phyloP scores from a whole-genome alignment of 2,113 vertebrate genomes.

The Synchiropus splendidus region DNA sequence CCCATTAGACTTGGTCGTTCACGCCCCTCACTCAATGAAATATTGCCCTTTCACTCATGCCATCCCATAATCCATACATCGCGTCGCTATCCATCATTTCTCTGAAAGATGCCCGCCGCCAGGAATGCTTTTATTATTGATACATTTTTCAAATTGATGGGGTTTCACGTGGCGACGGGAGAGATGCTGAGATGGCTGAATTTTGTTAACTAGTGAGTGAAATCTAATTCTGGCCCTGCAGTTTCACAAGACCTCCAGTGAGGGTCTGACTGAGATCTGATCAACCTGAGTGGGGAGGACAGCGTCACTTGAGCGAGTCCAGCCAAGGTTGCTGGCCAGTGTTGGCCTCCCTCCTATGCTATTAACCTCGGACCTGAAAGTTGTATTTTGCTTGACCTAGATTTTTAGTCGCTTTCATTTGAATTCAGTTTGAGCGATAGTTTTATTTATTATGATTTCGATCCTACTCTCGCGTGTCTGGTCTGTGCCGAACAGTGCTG shows the following conservation, averaged over 20 bases:
- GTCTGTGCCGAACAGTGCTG: too few relatives aligned
- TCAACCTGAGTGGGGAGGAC: constrained; percentile 19
- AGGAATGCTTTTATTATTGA: constrained; percentile 44
- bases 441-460: too few relatives aligned
- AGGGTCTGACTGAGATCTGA: constrained; percentile 20
- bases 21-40: constrained; percentile 49
- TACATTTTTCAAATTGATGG: constrained; percentile 34
- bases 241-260: constrained; percentile 27
- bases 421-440: too few relatives aligned
- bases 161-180: constrained; percentile 13
- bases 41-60: constrained; percentile 45
- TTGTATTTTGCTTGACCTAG: too few relatives aligned
- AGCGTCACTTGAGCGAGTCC: too few relatives aligned
- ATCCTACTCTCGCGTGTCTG: too few relatives aligned
- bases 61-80: constrained; percentile 50
- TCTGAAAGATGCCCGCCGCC: constrained; percentile 34
- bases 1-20: constrained; percentile 79
- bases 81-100: constrained; percentile 58
- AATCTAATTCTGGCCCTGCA: constrained; percentile 10
- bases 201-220: constrained; percentile 36
- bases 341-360: too few relatives aligned
- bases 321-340: too few relatives aligned
- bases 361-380: too few relatives aligned
- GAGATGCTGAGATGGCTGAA: constrained; percentile 34
- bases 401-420: too few relatives aligned